Conservation (phyloP, 2,797 vertebrate genomes). For the Melopsittacus undulatus region DNA sequence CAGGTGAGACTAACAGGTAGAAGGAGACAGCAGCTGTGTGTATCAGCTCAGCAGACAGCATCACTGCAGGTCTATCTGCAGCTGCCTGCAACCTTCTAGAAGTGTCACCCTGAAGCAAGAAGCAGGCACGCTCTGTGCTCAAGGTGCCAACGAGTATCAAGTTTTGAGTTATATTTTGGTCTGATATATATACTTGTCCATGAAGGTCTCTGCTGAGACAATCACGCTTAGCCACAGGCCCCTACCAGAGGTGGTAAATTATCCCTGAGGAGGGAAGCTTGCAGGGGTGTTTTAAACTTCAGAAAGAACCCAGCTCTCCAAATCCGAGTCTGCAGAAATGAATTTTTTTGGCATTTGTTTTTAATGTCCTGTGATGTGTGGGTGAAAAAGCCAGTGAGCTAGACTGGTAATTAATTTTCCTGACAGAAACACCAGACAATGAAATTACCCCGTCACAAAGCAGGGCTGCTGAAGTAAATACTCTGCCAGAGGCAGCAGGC, state of each 20-base stretch:
- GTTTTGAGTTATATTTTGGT: conserved; percentile 25
- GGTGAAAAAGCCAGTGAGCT: conserved; percentile 51
- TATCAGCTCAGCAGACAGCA: neutral
- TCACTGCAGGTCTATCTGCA: neutral
- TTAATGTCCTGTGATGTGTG: conserved; percentile 64
- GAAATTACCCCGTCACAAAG: conserved; percentile 67
- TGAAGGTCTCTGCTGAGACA: conserved; percentile 13
- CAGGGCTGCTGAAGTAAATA: conserved; percentile 67
- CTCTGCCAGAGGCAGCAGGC: conserved; percentile 23
- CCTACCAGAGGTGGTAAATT: neutral
- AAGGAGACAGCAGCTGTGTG: neutral
- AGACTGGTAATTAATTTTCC: conserved; percentile 72
- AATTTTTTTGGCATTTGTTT: conserved; percentile 57
- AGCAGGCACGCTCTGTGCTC: neutral
- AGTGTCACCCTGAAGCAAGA: neutral
- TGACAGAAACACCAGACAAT: conserved; percentile 73
- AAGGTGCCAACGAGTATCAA: neutral
- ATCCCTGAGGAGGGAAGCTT: neutral
- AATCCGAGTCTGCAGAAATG: conserved; percentile 16
- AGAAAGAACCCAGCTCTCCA: neutral
- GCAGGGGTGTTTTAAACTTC: conserved; percentile 28
- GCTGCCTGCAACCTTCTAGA: neutral
- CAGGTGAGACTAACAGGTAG: neutral
- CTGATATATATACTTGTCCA: neutral
- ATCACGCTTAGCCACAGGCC: neutral